Conservation (phyloP, 2,888 invertebrate species). For the Epistrophella euchroma region DNA sequence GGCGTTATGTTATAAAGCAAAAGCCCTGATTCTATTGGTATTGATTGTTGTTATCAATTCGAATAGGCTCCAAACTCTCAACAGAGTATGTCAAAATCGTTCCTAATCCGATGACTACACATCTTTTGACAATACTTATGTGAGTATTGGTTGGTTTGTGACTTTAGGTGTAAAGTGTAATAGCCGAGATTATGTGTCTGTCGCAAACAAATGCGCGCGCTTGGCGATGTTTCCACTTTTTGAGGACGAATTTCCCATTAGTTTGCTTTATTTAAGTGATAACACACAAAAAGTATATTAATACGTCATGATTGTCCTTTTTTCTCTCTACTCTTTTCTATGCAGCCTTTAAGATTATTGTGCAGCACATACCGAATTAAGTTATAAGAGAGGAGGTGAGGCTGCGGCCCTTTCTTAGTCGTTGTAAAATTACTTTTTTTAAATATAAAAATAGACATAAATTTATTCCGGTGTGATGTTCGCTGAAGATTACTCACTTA, state of each 20-base stretch:
- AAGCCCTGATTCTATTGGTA: conserved; percentile 52
- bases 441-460: conserved; percentile 69
- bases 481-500: conserved; percentile 55
- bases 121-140: conserved; percentile 53
- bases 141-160: conserved; percentile 43
- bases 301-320: conserved; percentile 57
- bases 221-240: conserved; percentile 51
- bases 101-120: conserved; percentile 58
- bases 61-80: conserved; percentile 41
- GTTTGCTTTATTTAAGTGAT: conserved; percentile 37
- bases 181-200: conserved; percentile 53
- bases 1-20: conserved; percentile 3
- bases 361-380: conserved; percentile 48
- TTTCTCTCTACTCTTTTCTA: conserved; percentile 17
- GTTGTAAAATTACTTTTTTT: conserved; percentile 68
- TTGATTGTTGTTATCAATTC: conserved; percentile 70
- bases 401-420: conserved; percentile 69
- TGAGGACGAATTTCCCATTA: conserved; percentile 51
- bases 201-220: conserved; percentile 76
- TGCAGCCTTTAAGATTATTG: conserved; percentile 39
- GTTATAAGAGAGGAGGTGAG: conserved; percentile 56
- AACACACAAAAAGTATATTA: conserved; percentile 51
- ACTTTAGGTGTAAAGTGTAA: conserved; percentile 47
- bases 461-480: conserved; percentile 65
- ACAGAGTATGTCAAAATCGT: conserved; percentile 62